phyloP scores from a whole-genome alignment of 2,888 invertebrate genomes.

The Holacanthella duospinosa region DNA sequence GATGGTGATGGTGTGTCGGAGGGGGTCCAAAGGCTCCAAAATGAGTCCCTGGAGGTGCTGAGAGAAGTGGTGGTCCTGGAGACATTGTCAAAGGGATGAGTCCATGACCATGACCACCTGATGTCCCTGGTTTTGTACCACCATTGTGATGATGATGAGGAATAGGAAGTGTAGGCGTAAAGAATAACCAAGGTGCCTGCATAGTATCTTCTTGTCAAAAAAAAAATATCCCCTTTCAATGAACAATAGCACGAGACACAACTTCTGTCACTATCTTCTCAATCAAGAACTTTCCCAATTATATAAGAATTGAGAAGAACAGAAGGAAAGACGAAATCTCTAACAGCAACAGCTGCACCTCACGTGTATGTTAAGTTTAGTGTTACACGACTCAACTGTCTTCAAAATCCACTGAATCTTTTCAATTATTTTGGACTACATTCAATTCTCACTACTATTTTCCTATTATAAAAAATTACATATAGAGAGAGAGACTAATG shows the following conservation, averaged over 20 bases:
- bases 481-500: no score
- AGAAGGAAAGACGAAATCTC: not conserved
- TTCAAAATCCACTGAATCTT: no score
- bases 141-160: conserved; percentile 12
- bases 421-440: no score
- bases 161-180: conserved; percentile 28
- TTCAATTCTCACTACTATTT: no score
- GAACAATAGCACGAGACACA: not conserved
- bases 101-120: not conserved
- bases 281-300: no score
- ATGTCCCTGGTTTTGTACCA: conserved; percentile 9
- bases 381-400: no score
- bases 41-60: conserved; percentile 20
- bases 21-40: conserved; percentile 18
- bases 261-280: no score
- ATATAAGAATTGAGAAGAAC: no score
- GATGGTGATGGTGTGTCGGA: conserved; percentile 13
- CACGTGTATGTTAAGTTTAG: no score
- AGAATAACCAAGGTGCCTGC: conserved; percentile 37
- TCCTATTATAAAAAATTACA: no score
- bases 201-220: conserved; percentile 12
- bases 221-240: not conserved
- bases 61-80: conserved; percentile 14
- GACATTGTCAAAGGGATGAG: conserved; percentile 7
- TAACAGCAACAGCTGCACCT: not conserved